Evolutionary conservation across 2,797 vertebrate genomes (phyloP), one percentile per base, ranked within the genome.

Genomic region (Characodon lateralis): DNA sequence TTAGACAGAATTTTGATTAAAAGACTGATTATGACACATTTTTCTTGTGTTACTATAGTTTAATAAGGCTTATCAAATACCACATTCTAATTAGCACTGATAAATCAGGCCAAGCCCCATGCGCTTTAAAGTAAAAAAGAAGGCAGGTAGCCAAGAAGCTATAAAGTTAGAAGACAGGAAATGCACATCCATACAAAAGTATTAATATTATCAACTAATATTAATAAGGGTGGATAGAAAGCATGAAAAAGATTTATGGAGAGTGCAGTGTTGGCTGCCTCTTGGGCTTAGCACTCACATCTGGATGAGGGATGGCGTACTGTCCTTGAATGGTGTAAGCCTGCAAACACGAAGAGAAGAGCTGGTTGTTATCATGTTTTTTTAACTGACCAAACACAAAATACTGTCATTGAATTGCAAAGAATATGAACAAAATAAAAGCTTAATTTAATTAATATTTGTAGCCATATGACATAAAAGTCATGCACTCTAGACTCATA

Each of bases 321-420:
- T 99, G 98, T 96, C 98, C 98, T 96, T 99, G 98, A 95, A 99
- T 99, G 87, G 98, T 98, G 90, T 99, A 99, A 92, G 97, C 97
- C 98, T 99, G 94, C 46, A 91, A 94, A 92, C 79, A 87, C 6
- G 69, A 90, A 82, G 70, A 84, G 78, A 87, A 83, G 63, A 83
- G 41, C 56, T 80, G 28, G 72, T 72, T 81, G 58, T 90, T 81
- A 83, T 72, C 39, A 16, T 0, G 0, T 58, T 48, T 75, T 26
- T 31, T 75, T 65, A 74, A 24, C 9, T 0, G 20, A 72, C 16
- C 26, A 61, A 39, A 75, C 56, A 74, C 24, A 73, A 9, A 71
- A 69, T 39, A 78, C 51, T 35, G 9, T 41, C 35, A 31, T 35
- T 13, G 5, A 3, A 58, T 20, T 65, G n/a, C 41, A 55, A 28